These are phyloP conservation scores for Choloepus didactylus DNA, from an alignment of 2,797 vertebrate genomes.

Conservation along the genomic window DNA sequence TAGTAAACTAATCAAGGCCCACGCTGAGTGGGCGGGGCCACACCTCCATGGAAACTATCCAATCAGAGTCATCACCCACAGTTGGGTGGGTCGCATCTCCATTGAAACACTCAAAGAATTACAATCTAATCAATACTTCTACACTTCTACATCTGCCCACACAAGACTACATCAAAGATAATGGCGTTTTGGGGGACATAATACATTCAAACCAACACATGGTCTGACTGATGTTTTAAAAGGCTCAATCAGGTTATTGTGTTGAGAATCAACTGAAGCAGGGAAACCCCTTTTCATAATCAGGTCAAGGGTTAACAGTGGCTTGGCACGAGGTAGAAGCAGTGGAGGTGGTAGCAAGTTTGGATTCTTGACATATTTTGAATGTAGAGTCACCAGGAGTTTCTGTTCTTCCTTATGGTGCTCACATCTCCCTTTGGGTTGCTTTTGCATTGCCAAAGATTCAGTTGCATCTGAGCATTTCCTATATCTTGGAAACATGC, in stretches of 20 bases:
- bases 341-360: not conserved
- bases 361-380: not conserved
- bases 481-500: conserved; percentile 22
- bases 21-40: no score
- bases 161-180: no score
- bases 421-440: not conserved
- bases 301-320: not conserved
- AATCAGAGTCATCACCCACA: no score
- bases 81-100: no score
- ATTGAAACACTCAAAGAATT: no score
- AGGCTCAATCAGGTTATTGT: not conserved
- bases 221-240: not conserved
- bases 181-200: no score
- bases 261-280: not conserved
- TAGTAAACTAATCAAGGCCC: no score
- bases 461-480: conserved; percentile 24
- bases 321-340: not conserved
- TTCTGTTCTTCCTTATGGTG: conserved; percentile 59
- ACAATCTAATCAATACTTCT: no score
- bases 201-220: not conserved
- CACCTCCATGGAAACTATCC: no score
- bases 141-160: no score
- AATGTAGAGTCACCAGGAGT: conserved; percentile 15
- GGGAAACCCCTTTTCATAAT: not conserved
- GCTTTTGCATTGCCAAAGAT: conserved; percentile 49